Percentiles rank a stretch among this genome's conserved stretches.
Conservation (phyloP, 2,113 vertebrate species). For the Spheniscus mendiculus region DNA sequence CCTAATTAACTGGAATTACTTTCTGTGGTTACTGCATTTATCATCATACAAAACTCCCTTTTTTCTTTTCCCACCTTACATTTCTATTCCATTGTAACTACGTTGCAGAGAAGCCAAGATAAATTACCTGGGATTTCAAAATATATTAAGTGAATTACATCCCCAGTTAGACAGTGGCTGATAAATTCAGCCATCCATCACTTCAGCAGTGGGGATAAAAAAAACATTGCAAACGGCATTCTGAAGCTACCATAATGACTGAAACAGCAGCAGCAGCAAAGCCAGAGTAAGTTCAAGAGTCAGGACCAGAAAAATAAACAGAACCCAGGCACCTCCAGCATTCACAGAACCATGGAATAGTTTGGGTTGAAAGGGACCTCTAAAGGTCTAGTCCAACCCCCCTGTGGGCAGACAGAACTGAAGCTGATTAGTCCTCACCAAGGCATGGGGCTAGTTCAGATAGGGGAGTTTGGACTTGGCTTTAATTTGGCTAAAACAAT, state of each 20-base stretch:
- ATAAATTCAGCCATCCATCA: conserved; percentile 74
- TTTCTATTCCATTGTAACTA: conserved; percentile 13
- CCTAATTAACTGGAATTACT: conserved; percentile 35
- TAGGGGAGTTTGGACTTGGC: not conserved
- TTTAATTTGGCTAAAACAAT: not conserved
- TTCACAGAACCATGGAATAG: too few relatives aligned
- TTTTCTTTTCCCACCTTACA: conserved; percentile 11
- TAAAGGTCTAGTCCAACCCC: too few relatives aligned
- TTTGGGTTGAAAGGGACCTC: too few relatives aligned
- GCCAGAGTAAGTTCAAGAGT: conserved; percentile 50
- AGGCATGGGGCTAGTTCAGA: not conserved
- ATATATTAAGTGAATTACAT: conserved; percentile 78
- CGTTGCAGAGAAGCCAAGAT: conserved; percentile 34
- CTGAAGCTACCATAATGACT: conserved; percentile 18
- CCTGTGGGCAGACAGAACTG: not conserved
- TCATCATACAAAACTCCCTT: not conserved
- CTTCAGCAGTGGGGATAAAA: conserved; percentile 1
- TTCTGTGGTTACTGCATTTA: conserved; percentile 21
- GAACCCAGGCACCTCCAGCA: not conserved
- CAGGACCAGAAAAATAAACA: conserved; percentile 37
- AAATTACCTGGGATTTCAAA: conserved; percentile 70
- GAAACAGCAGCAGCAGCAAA: conserved; percentile 33
- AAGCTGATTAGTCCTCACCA: not conserved
- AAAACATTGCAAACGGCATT: conserved; percentile 8
- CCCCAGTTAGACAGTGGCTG: conserved; percentile 59